Conservation (phyloP, 2,113 vertebrate species). For the Scortum barcoo region DNA sequence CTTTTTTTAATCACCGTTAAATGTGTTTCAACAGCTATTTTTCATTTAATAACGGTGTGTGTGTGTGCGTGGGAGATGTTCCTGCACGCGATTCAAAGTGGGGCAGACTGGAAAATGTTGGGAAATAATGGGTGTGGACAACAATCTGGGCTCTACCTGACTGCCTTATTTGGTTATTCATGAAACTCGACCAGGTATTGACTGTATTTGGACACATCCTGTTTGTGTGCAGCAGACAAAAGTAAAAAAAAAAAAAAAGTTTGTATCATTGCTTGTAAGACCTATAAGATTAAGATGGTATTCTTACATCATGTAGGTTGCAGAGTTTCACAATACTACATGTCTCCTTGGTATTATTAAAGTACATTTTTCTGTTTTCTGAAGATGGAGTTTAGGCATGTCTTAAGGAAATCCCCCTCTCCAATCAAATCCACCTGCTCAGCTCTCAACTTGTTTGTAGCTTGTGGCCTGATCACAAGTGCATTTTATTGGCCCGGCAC, state of each 20-base stretch:
- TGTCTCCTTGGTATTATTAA: no score
- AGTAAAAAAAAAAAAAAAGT: no score
- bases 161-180: constrained; percentile 36
- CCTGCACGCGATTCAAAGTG: background rate
- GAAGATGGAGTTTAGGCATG: background rate
- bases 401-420: constrained; percentile 4
- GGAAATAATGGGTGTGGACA: constrained; percentile 16
- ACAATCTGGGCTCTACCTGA: accelerated
- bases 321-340: background rate
- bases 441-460: background rate
- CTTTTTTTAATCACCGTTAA: background rate
- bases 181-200: background rate
- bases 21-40: background rate
- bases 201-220: background rate
- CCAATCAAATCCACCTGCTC: background rate
- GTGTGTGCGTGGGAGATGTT: background rate
- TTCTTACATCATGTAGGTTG: no score
- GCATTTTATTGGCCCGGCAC: background rate
- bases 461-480: background rate
- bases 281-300: background rate
- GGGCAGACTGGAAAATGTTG: background rate
- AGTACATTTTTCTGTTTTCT: no score
- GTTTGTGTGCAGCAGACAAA: background rate
- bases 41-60: no score
- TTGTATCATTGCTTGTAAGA: background rate